phyloP scores from a whole-genome alignment of 2,888 invertebrate genomes.

The Andrena flavipes region DNA sequence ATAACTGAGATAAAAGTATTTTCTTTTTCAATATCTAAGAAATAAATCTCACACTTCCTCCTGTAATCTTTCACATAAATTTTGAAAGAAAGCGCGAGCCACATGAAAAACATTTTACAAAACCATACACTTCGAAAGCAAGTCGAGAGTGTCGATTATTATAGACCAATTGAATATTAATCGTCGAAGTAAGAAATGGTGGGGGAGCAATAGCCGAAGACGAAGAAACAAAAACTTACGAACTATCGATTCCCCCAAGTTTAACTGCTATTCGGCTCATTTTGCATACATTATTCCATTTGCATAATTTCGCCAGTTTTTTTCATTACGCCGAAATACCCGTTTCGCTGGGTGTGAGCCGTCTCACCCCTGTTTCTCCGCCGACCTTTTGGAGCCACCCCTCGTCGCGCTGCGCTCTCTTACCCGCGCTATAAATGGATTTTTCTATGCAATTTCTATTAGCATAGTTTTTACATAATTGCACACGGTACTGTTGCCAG shows the following conservation, averaged over 20 bases:
- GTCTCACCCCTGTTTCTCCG: constrained; percentile 39
- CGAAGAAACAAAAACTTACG: constrained; percentile 48
- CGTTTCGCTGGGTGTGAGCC: constrained; percentile 46
- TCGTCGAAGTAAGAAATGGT: not conserved
- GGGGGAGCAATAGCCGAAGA: constrained; percentile 30
- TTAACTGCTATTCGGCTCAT: constrained; percentile 64
- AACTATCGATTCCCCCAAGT: constrained; percentile 68
- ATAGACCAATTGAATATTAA: constrained; percentile 19
- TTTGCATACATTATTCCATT: constrained; percentile 79
- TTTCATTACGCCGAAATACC: constrained; percentile 75
- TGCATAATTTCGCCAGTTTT: constrained; percentile 79
- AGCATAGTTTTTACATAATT: constrained; percentile 84
- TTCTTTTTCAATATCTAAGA: too few species aligned
- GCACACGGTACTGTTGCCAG: constrained; percentile 68
- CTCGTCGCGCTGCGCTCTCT: constrained; percentile 14
- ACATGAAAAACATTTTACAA: not conserved
- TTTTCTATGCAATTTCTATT: constrained; percentile 82
- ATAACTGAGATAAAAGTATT: too few species aligned
- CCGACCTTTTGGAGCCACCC: constrained; percentile 2
- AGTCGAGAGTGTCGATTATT: constrained; percentile 6
- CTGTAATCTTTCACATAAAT: too few species aligned
- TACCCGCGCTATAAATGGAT: constrained; percentile 76
- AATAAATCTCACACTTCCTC: too few species aligned
- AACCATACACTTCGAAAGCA: not conserved
- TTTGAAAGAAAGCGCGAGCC: too few species aligned